phyloP scores from a whole-genome alignment of 2,113 vertebrate species.

The Melanostigma gelatinosum region DNA sequence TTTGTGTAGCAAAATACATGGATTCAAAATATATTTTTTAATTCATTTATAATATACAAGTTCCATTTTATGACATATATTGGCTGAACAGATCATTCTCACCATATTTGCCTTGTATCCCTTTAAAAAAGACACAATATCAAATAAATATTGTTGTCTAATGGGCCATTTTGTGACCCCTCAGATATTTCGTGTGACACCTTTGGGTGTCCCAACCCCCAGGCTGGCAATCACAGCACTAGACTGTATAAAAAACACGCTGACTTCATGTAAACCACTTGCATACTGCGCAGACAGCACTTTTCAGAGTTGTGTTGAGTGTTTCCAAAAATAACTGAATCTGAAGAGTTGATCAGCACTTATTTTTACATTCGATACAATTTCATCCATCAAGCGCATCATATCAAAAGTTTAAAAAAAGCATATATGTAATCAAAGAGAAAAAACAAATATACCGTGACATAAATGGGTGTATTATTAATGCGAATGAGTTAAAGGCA shows the following conservation, averaged over 20 bases:
- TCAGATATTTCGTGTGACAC: background rate
- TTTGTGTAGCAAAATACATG: background rate
- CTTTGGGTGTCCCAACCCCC: background rate
- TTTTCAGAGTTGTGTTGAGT: constrained; percentile 28
- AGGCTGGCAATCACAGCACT: background rate
- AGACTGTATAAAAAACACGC: constrained; percentile 21
- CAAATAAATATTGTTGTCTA: background rate
- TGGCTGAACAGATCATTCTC: background rate
- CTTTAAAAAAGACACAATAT: background rate
- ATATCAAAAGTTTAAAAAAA: background rate
- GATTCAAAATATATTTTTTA: background rate
- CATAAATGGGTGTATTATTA: background rate
- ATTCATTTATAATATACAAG: background rate
- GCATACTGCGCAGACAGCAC: constrained; percentile 5
- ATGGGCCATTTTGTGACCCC: constrained; percentile 3
- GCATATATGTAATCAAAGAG: background rate
- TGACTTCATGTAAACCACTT: constrained; percentile 26
- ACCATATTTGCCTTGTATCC: background rate
- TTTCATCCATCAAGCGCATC: background rate
- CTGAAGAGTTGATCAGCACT: background rate
- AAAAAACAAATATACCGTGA: background rate
- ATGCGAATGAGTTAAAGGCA: background rate
- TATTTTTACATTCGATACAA: background rate
- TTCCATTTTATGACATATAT: background rate
- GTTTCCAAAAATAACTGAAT: constrained; percentile 17